phyloP scores from a whole-genome alignment of 2,797 vertebrate genomes.

The Phrynocephalus vlangalii region DNA sequence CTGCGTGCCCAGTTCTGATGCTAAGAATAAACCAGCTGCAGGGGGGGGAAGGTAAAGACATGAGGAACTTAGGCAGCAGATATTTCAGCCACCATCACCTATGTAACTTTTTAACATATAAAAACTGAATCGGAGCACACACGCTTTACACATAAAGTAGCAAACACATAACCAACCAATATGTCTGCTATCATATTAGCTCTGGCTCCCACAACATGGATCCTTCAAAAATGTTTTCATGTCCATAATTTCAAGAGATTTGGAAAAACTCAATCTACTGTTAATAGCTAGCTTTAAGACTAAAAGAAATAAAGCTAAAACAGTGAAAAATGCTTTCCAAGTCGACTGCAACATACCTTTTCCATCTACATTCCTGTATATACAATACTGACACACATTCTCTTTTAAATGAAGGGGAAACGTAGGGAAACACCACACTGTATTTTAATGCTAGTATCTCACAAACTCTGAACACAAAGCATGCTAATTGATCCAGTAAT shows the following conservation, averaged over 20 bases:
- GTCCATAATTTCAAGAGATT: background rate
- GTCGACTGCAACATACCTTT: constrained; percentile 37
- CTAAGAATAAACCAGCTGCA: background rate
- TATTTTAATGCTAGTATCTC: constrained; percentile 63
- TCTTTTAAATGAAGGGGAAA: constrained; percentile 60
- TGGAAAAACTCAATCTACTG: constrained; percentile 32
- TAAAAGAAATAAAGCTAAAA: constrained; percentile 55
- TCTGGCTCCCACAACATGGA: background rate
- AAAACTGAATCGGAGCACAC: background rate
- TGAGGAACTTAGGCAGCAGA: background rate
- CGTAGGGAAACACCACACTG: constrained; percentile 40
- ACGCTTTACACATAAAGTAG: background rate
- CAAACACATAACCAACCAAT: background rate
- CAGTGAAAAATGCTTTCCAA: constrained; percentile 42
- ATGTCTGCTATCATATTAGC: background rate
- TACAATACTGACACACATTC: constrained; percentile 40
- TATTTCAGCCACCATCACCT: background rate
- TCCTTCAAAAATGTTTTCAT: constrained; percentile 31
- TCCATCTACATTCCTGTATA: constrained; percentile 42
- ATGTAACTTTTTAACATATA: background rate
- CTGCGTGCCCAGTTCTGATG: background rate
- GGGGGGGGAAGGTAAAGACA: background rate
- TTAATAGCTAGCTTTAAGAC: constrained; percentile 64
- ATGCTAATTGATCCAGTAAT: constrained; percentile 77
- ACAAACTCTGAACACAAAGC: constrained; percentile 65